phyloP scores from a whole-genome alignment of 2,888 invertebrate species.

The Ormyrus pomaceus region DNA sequence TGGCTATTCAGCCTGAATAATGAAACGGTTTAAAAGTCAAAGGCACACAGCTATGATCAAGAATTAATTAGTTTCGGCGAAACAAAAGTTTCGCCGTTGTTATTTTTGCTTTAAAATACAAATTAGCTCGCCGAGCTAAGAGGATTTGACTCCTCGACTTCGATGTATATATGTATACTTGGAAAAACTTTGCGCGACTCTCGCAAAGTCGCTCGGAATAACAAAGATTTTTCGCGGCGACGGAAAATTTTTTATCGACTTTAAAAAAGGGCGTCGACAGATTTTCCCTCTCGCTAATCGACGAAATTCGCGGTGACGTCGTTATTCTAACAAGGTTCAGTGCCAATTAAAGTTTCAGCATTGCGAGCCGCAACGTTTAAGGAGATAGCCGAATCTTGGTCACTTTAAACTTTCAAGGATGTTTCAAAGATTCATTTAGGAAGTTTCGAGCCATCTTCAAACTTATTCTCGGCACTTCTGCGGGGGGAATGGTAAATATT shows the following conservation, averaged over 20 bases:
- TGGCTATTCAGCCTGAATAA: too few relatives aligned
- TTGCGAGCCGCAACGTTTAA: slow-evolving; percentile 38
- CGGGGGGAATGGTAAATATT: slow-evolving; percentile 37
- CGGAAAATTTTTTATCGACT: neutral
- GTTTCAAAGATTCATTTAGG: slow-evolving; percentile 50
- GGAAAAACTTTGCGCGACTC: too few relatives aligned
- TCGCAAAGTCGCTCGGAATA: too few relatives aligned
- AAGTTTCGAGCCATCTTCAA: slow-evolving; percentile 40
- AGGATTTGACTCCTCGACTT: neutral
- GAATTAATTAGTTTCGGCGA: too few relatives aligned
- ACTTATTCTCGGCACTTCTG: slow-evolving; percentile 32
- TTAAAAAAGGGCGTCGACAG: neutral
- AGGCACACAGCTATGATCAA: too few relatives aligned
- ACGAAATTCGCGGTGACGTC: slow-evolving; percentile 18
- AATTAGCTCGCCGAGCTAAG: slow-evolving; percentile 2
- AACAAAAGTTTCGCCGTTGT: too few relatives aligned
- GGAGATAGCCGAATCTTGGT: slow-evolving; percentile 49
- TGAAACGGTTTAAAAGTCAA: too few relatives aligned
- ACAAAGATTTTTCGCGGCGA: too few relatives aligned
- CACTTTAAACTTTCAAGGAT: slow-evolving; percentile 52
- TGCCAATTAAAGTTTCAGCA: slow-evolving; percentile 53
- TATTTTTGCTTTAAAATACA: neutral
- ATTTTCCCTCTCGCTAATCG: slow-evolving; percentile 18
- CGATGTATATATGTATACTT: neutral
- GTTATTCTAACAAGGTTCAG: slow-evolving; percentile 38